These are phyloP conservation scores for Drosophila funebris DNA, from an alignment of 1,140 invertebrate species.

Conservation along the genomic window DNA sequence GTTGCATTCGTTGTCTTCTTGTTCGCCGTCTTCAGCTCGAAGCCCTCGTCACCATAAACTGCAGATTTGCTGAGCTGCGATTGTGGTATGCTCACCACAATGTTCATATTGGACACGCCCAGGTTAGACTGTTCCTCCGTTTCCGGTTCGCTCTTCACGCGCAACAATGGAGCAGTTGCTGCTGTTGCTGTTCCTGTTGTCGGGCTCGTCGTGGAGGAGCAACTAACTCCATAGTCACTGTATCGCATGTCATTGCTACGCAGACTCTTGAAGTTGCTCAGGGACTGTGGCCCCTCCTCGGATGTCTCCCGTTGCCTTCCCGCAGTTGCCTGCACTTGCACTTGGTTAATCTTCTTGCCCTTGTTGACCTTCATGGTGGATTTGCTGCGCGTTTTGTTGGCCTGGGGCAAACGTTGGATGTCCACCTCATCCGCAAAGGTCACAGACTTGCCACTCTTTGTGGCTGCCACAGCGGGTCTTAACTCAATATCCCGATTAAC, in stretches of 20 bases:
- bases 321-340: constrained; percentile 14
- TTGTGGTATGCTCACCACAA: constrained; percentile 78
- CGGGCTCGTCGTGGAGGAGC: not conserved
- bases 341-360: constrained; percentile 31
- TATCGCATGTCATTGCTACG: constrained; percentile 80
- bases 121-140: constrained; percentile 15
- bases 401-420: constrained; percentile 1
- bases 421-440: constrained; percentile 66
- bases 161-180: constrained; percentile 3
- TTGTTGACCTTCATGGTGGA: constrained; percentile 24
- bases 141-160: constrained; percentile 61
- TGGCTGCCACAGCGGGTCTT: constrained; percentile 17
- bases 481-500: constrained; percentile 63
- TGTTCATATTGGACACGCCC: constrained; percentile 51
- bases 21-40: constrained; percentile 78
- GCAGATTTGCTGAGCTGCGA: constrained; percentile 61
- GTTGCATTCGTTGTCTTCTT: constrained; percentile 47
- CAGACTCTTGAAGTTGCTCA: constrained; percentile 77
- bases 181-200: too few relatives aligned
- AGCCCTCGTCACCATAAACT: constrained; percentile 58
- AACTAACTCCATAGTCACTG: constrained; percentile 55
- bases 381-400: constrained; percentile 25
- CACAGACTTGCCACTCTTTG: constrained; percentile 54
- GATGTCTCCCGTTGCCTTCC: not conserved
- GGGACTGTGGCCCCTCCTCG: constrained; percentile 1